Evolutionary conservation across 1,140 invertebrate species (phyloP).

Genomic region (Bombus consobrinus): DNA sequence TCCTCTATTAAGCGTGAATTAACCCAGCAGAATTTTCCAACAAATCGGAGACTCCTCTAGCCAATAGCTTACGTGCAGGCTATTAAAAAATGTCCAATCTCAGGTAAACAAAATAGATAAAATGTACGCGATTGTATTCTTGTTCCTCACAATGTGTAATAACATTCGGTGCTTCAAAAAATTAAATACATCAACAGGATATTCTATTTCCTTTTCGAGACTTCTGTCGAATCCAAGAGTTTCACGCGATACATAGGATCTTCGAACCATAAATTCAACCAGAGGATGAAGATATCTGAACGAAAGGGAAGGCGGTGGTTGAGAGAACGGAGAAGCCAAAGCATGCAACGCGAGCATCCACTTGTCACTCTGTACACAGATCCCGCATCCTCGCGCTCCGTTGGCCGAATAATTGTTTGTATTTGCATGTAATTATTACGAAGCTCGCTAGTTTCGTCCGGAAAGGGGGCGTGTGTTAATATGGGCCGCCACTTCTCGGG

Average conservation of each 20-base stretch:
- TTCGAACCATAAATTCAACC: not conserved
- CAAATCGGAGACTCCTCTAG: not conserved
- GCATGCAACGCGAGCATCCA: not conserved
- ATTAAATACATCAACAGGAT: not conserved
- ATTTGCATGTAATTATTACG: conserved; percentile 68
- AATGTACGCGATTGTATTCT: not conserved
- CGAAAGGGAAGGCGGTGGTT: not conserved
- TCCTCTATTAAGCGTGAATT: conserved; percentile 2
- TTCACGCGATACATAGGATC: not conserved
- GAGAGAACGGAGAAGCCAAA: not conserved
- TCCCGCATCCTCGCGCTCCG: not conserved
- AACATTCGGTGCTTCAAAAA: not conserved
- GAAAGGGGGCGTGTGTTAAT: conserved; percentile 51
- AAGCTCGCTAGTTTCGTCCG: not conserved
- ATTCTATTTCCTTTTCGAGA: too few relatives aligned
- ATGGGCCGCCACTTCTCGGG: conserved; percentile 48
- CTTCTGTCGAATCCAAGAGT: too few relatives aligned
- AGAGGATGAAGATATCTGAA: not conserved
- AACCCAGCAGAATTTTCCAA: not conserved
- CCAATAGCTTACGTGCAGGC: not conserved
- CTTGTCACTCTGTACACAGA: not conserved
- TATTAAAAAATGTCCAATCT: not conserved
- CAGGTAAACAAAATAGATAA: not conserved
- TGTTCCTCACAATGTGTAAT: not conserved
- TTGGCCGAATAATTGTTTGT: conserved; percentile 62